Evolutionary conservation across 2,113 vertebrate genomes (phyloP).

Genomic region (Perca schrenkii): DNA sequence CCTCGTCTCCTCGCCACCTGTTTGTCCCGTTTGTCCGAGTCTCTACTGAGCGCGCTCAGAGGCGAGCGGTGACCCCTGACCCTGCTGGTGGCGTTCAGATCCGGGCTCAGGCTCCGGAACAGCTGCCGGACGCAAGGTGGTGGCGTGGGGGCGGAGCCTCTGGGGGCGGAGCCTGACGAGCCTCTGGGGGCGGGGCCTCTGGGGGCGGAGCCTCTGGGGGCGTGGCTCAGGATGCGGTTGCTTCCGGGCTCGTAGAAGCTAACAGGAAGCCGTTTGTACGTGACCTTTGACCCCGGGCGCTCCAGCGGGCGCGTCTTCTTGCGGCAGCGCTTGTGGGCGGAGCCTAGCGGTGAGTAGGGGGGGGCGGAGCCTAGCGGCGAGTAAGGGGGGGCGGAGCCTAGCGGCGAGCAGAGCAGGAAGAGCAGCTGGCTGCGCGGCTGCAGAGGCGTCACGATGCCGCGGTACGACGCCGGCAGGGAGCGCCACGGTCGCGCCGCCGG

Average conservation of each 20-base stretch:
- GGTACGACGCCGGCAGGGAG: slow-evolving; percentile 84
- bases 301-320: slow-evolving; percentile 76
- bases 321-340: slow-evolving; percentile 72
- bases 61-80: slow-evolving; percentile 59
- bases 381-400: slow-evolving; percentile 64
- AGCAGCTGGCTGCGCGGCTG: slow-evolving; percentile 87
- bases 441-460: slow-evolving; percentile 86
- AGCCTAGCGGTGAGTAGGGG: slow-evolving; percentile 33
- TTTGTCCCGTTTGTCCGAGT: slow-evolving; percentile 30
- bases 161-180: no score
- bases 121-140: slow-evolving; percentile 80
- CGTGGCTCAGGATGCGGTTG: slow-evolving; percentile 85
- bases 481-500: slow-evolving; percentile 83
- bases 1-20: slow-evolving; percentile 18
- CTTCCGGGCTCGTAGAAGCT: slow-evolving; percentile 87
- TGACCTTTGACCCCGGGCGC: slow-evolving; percentile 81
- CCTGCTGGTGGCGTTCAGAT: slow-evolving; percentile 80
- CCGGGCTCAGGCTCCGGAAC: slow-evolving; percentile 86
- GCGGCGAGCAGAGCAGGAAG: slow-evolving; percentile 88
- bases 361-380: slow-evolving; percentile 59
- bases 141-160: slow-evolving; percentile 49
- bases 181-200: slow-evolving; percentile 2
- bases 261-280: slow-evolving; percentile 87
- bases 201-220: slow-evolving; percentile 72
- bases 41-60: slow-evolving; percentile 59